phyloP scores from a whole-genome alignment of 1,140 invertebrate genomes.

The Nixonia krombeini region DNA sequence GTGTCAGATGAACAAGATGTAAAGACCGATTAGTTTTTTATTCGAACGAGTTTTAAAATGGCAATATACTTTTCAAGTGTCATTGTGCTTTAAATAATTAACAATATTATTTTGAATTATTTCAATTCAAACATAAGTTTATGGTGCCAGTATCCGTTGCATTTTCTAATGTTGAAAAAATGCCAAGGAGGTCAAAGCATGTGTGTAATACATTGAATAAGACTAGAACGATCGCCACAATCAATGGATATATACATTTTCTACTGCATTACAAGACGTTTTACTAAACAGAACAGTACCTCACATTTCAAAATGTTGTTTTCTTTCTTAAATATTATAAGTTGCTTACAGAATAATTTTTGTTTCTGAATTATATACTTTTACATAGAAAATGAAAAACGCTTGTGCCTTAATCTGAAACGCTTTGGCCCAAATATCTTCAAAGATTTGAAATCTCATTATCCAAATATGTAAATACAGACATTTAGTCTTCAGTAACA shows the following conservation, averaged over 20 bases:
- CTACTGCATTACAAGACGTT: constrained; percentile 11
- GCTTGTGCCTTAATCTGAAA: too few species aligned
- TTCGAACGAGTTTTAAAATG: not conserved
- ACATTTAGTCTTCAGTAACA: too few species aligned
- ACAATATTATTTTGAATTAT: not conserved
- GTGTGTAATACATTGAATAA: constrained; percentile 15
- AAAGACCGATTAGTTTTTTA: not conserved
- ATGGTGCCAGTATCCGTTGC: constrained; percentile 8
- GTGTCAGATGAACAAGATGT: not conserved
- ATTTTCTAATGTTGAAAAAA: constrained; percentile 32
- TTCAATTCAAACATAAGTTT: not conserved
- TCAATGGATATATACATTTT: constrained; percentile 17
- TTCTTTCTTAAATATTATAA: not conserved
- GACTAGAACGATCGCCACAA: constrained; percentile 8
- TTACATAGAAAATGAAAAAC: not conserved
- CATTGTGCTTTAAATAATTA: too few species aligned
- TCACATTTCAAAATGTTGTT: not conserved
- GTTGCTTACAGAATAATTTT: not conserved
- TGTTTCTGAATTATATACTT: too few species aligned
- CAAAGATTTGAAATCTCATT: too few species aligned
- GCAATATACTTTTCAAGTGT: not conserved
- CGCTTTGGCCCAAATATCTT: too few species aligned
- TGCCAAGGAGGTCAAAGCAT: constrained; percentile 34
- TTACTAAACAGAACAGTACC: not conserved
- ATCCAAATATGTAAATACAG: too few species aligned